Evolutionary conservation across 2,113 vertebrate species (phyloP), one percentile per base, ranked within the genome.

Genomic region (Cottus gobio): DNA sequence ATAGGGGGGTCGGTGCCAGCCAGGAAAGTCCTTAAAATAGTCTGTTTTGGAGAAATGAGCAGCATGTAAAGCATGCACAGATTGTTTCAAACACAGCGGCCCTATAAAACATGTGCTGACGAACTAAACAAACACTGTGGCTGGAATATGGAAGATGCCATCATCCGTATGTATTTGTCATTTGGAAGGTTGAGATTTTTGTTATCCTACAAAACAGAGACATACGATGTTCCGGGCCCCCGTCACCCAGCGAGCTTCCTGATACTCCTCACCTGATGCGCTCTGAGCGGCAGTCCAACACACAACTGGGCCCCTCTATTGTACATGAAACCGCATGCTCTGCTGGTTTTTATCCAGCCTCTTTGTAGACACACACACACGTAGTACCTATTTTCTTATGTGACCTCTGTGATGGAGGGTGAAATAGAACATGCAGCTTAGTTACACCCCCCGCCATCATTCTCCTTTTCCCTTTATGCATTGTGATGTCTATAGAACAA

Each of bases 261-360:
- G 74, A 71, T 73, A 68, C 73, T 76, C 58, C 68, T 77, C 71
- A 86, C 63, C 72, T 82, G 82, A 78, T 72, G 46, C 30, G 66
- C 15, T 85, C 30, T n/a, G 64, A 78, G 69, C 77, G 76, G 78
- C 77, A 83, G 70, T 85, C 63, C 22, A 72, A 79, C 75, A 75
- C 52, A 77, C 52, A 50, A 56, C 73, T 79, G 77, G 68, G 58
- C 44, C 30, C n/a, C 26, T 54, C 74, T 56, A 83, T 86, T 88
- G 76, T 90, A 26, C 52, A 28, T 24, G 42, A 79, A 87, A 84
- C 64, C 77, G 79, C 83, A 75, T 60, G 65, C 70, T 83, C 76
- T 78, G 87, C 64, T 88, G 70, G 22, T 81, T 85, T 90, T 34
- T 52, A 68, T 69, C 75, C 31, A 24, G 56, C 24, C 24, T 61